Percentiles rank a stretch among this genome's conserved stretches.
phyloP scores from a whole-genome alignment of 2,888 invertebrate species.

The Brachyptera putata region DNA sequence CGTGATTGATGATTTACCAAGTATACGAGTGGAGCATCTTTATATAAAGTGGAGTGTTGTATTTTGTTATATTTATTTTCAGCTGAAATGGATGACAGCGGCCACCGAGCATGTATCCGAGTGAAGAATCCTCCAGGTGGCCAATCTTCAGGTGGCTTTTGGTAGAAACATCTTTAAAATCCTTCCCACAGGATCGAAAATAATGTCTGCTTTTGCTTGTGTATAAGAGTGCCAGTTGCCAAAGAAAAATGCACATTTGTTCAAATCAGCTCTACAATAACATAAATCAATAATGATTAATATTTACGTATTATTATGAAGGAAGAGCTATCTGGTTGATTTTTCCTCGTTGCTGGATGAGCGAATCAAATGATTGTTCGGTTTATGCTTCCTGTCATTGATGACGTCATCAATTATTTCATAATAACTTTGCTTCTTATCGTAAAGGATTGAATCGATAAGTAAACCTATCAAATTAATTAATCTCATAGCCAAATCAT shows the following conservation, averaged over 20 bases:
- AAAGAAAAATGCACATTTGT: slow-evolving; percentile 19
- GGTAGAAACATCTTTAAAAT: slow-evolving; percentile 54
- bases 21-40: too few species aligned
- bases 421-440: too few species aligned
- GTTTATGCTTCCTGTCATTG: too few species aligned
- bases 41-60: too few species aligned
- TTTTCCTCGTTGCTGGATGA: too few species aligned
- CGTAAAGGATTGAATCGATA: too few species aligned
- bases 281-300: slow-evolving; percentile 1
- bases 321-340: neutral
- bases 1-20: too few species aligned
- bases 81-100: slow-evolving; percentile 44
- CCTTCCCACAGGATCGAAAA: slow-evolving; percentile 5
- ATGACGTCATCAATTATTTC: too few species aligned
- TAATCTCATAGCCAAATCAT: too few species aligned
- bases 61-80: slow-evolving; percentile 33
- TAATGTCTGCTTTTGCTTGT: slow-evolving; percentile 16
- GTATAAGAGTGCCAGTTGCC: slow-evolving; percentile 14
- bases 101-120: slow-evolving; percentile 73
- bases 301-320: neutral
- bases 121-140: slow-evolving; percentile 89
- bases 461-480: too few species aligned
- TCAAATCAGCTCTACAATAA: slow-evolving; percentile 14
- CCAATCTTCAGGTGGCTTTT: slow-evolving; percentile 75
- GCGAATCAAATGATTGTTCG: too few species aligned